Base-by-base conservation (phyloP, 2,888 invertebrate genomes). In the Lomographa bimaculata region DNA sequence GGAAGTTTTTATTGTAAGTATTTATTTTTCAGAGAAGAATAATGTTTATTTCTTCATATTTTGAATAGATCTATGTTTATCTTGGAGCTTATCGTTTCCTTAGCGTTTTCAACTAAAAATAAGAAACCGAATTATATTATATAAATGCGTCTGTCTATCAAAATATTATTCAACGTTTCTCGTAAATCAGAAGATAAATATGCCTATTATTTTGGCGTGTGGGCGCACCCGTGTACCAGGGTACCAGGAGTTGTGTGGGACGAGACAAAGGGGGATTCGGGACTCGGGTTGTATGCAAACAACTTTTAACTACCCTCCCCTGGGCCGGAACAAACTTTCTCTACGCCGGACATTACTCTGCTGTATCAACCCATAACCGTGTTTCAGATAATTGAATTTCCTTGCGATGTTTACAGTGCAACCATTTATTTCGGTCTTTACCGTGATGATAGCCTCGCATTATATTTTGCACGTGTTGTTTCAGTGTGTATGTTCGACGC, bases 201-300 rank as follows among this genome's bases (percentile, higher is more conserved):
- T 24, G 11, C 17, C 21, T 32, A 28, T 41, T 27, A 33, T 33
- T 43, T 30, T 18, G 12, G 7, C 16, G 19, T 23, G 36, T 43
- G 27, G 42, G 42, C 19, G 27, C 12, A n/a, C 20, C 10, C 29
- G 24, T 24, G 41, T 41, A 41, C 43, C 38, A 34, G 29, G 39
- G 29, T 29, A 27, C 28, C 20, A 27, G 50, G 40, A 46, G 35
- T 51, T 45, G 42, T 46, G 42, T 44, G 40, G 46, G 36, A 40
- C 29, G 36, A 36, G 44, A 47, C 46, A 45, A 46, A 53, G 35
- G 37, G 60, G 57, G 48, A 49, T 60, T 46, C 25, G 63, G 64
- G 48, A 49, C 60, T 46, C 25, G 63, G 64, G 61, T 49, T 61
- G 64, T 68, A 75, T 71, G 69, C 72, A 75, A 76, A 75, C 73